phyloP scores from a whole-genome alignment of 2,888 invertebrate genomes.

The Lysandra coridon region DNA sequence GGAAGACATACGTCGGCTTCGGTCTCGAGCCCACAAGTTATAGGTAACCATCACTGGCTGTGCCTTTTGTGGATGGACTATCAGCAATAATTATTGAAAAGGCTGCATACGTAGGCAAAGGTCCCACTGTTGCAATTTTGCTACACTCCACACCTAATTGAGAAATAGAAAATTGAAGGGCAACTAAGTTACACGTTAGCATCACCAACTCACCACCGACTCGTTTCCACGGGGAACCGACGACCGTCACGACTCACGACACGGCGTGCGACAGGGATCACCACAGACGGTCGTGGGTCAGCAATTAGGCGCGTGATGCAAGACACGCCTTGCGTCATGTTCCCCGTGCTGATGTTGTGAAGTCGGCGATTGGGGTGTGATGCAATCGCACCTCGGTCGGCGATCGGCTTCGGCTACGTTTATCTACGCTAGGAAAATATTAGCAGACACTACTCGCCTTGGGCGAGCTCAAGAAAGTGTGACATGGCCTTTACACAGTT shows the following conservation, averaged over 20 bases:
- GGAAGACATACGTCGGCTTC: background rate
- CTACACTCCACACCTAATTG: constrained; percentile 4
- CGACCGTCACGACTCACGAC: background rate
- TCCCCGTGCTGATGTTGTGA: constrained; percentile 6
- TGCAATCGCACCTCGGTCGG: constrained; percentile 12
- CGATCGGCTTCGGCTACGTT: constrained; percentile 22
- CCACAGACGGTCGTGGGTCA: background rate
- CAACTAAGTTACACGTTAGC: constrained; percentile 2
- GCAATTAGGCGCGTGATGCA: constrained; percentile 24
- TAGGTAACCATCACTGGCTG: background rate
- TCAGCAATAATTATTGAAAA: background rate
- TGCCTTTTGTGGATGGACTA: background rate
- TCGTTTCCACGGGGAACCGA: constrained; percentile 19
- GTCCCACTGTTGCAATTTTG: background rate
- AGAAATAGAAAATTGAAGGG: constrained; percentile 12
- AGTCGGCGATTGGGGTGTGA: constrained; percentile 9
- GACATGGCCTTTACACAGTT: constrained; percentile 8
- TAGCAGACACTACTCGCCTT: background rate
- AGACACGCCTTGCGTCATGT: constrained; percentile 21
- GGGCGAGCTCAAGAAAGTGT: constrained; percentile 12
- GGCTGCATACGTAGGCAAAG: background rate
- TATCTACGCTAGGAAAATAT: constrained; percentile 29
- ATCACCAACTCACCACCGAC: constrained; percentile 28
- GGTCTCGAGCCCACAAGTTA: background rate
- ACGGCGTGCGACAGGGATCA: background rate